Base-by-base conservation (phyloP, 1,140 invertebrate species). In the Kradibia gibbosae region DNA sequence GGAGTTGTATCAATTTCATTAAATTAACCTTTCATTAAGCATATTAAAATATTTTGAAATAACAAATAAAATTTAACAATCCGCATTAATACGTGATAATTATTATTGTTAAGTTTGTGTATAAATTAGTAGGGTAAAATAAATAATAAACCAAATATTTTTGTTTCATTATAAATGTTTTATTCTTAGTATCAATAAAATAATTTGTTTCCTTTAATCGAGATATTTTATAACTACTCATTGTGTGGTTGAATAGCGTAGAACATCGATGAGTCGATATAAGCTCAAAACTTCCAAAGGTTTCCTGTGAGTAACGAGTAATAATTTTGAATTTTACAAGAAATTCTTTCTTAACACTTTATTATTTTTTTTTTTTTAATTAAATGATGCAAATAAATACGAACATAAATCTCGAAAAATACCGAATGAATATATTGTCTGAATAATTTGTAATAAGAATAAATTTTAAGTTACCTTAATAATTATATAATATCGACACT, bases 291-390 rank as follows among this genome's bases (percentile, higher is more conserved):
- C 71, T 65, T 50, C 78, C 45, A 73, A 62, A 57, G 53, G 71
- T 67, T 71, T 76, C 60, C 73, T 75, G 73, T 28, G 80, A 76
- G 72, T 81, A 76, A 80, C 57, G 78, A 80, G 50, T 80, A 79
- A 79, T 65, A 60, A 80, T 80, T 80, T 80, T 80, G 67, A 73
- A 36, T 45, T 65, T 74, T 65, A 74, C 48, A 62, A 80, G n/a
- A 74, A 74, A 62, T 53, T 50, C 36, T 60, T 28, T 75, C 55
- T 80, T 78, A 8, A 39, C 28, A 1, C 55, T 36, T 67, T 48
- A 45, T 55, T 0, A 22, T 55, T 28, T 5, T 55, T 55, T 36
- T 55, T 53, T 3, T 20, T 74, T 72, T 45, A 57, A 5, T 57
- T 31, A 28, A 28, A 17, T 25, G 70, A 50, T 20, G 42, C 28